Evolutionary conservation across 2,797 vertebrate genomes (phyloP), one percentile per base, ranked within the genome.

Genomic region (Craterocephalus amniculus): DNA sequence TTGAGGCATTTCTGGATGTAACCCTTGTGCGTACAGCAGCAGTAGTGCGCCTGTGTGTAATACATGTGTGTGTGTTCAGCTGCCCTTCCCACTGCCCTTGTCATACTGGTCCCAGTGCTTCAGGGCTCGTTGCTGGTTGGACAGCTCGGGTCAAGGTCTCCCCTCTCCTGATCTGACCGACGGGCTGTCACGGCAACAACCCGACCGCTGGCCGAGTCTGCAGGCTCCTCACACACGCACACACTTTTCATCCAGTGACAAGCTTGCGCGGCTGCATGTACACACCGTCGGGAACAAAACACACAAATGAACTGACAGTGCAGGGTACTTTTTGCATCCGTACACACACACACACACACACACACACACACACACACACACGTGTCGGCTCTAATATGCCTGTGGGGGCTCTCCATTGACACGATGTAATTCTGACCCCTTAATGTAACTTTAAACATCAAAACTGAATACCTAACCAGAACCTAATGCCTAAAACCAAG

Each of bases 121-220:
- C 83, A 70, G 87, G 85, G 81, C 85, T 83, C 36, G 71, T 81
- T 85, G 87, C 88, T 91, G 86, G 85, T 91, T 89, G 88, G 89
- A 90, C 91, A 92, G 92, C 89, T 92, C 76, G 52, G 91, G 90
- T 88, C 87, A 91, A 92, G 88, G 87, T 90, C 87, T 86, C 83
- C 78, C 83, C 83, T 91, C 84, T 76, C 85, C 79, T 79, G 79
- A 88, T 89, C 87, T 87, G 87, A 92, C 91, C 88, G 69, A 88
- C 84, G 63, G 88, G 84, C 87, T 90, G 89, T 91, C 91, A 91
- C 77, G 83, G 87, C 89, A 85, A 67, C 84, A 69, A 65, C 59
- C 77, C 51, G 32, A 78, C 77, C 65, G 51, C 79, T 73, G 87
- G 79, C 78, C 36, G 66, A 36, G 79, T 79, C 83, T 70, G 66